Conservation (phyloP, 2,113 vertebrate species). For the Rhinoptilus africanus region DNA sequence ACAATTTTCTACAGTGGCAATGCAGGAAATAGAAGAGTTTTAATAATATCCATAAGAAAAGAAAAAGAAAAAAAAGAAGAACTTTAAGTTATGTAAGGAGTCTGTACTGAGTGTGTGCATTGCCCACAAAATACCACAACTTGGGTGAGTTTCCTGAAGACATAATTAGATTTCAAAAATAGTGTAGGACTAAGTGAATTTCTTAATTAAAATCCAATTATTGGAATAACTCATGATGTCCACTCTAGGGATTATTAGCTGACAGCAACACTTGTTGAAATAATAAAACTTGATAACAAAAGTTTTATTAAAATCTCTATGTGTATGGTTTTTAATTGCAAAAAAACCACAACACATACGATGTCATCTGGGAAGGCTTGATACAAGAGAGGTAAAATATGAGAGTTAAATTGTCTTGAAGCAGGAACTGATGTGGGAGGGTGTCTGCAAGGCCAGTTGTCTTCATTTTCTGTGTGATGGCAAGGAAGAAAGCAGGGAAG, state of each 20-base stretch:
- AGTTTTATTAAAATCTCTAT: slow-evolving; percentile 46
- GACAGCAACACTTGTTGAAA: slow-evolving; percentile 65
- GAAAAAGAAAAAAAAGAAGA: neutral
- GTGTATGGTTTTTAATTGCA: neutral
- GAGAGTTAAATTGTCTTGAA: neutral
- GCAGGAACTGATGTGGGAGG: neutral
- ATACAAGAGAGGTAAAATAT: neutral
- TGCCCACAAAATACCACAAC: slow-evolving; percentile 39
- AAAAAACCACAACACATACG: neutral
- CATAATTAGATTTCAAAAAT: slow-evolving; percentile 52
- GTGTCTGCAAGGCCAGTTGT: neutral
- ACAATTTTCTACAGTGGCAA: neutral
- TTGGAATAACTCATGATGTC: slow-evolving; percentile 49
- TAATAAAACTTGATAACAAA: slow-evolving; percentile 58
- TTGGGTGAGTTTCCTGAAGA: slow-evolving; percentile 35
- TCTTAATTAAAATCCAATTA: slow-evolving; percentile 73
- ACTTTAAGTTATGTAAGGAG: slow-evolving; percentile 8
- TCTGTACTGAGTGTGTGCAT: neutral
- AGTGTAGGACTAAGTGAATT: slow-evolving; percentile 61
- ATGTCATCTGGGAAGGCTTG: neutral
- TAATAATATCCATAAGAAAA: slow-evolving; percentile 37
- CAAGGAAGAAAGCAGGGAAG: neutral
- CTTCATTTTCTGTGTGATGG: neutral
- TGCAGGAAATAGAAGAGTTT: slow-evolving; percentile 33
- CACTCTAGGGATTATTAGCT: slow-evolving; percentile 49